phyloP scores from a whole-genome alignment of 2,888 invertebrate genomes.

The Hetaerina titia region DNA sequence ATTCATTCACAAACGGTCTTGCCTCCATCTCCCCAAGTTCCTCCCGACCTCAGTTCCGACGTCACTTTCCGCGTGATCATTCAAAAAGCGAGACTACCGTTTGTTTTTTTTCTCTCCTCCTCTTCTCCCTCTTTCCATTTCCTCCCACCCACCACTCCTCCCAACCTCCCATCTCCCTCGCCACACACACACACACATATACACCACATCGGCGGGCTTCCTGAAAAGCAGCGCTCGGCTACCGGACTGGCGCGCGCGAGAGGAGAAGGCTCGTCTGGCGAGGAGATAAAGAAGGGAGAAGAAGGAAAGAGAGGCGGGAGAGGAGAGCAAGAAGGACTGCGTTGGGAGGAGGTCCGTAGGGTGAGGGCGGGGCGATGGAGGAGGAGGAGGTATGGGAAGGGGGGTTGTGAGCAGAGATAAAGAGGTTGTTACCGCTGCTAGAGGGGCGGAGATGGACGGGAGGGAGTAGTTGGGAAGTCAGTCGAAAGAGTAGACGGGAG shows the following conservation, averaged over 20 bases:
- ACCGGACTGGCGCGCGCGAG: background rate
- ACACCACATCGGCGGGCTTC: background rate
- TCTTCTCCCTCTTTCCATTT: background rate
- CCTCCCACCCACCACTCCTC: background rate
- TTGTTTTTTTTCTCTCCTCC: constrained; percentile 33
- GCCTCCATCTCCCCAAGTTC: background rate
- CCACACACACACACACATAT: background rate
- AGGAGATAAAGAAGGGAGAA: background rate
- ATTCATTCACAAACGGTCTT: constrained; percentile 24
- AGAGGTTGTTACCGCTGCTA: constrained; percentile 44
- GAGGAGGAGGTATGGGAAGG: background rate
- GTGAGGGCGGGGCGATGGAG: background rate
- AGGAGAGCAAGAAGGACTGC: background rate
- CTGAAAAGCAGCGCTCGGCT: background rate
- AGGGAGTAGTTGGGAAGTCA: background rate
- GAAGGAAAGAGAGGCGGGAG: background rate
- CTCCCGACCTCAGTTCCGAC: constrained; percentile 56
- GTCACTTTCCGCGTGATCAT: constrained; percentile 64
- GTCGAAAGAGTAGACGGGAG: background rate
- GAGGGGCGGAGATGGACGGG: background rate
- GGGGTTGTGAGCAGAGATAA: constrained; percentile 37
- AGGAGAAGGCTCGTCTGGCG: background rate
- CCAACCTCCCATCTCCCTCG: background rate
- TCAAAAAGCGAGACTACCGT: constrained; percentile 53
- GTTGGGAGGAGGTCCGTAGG: background rate